Base-by-base conservation (phyloP, 2,113 vertebrate genomes). In the Mastomys natalensis region DNA sequence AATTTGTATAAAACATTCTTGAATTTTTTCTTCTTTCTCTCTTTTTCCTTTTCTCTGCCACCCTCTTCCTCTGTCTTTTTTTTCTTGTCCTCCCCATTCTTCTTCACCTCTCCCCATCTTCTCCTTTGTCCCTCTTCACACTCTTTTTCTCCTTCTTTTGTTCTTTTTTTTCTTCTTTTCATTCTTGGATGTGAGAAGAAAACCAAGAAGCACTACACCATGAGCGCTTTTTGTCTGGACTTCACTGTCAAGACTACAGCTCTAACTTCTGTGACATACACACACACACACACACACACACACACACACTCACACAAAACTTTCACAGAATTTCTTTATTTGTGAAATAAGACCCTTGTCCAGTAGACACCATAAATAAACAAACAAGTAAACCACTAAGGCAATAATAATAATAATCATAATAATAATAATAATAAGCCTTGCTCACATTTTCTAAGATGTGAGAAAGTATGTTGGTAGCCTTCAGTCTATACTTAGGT, bases 1-100 rank as follows among this genome's bases (percentile, higher is more conserved):
- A 74, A 89, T 45, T 66, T 94, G 19, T 26, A 97, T 66, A 9
- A n/a, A 72, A 45, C 26, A 16, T 45, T 86, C 26, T 40, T 87
- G 7, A 43, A 31, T 43, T 26, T 43, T 40, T 74, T 26, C 31
- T 45, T 7, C 64, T 15, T 55, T 8, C 11, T 10, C 40, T 31
- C 17, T 43, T 80, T 17, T 7, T 48, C 45, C 9, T 37, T 3
- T 3, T 66, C 31, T 11, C n/a, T 78, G 1, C 34, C 29, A 2
- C 34, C 29, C 1, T 84, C 6, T 15, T 40, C 6, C 45, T 34
- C 12, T 34, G 66, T 11, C 24, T 45, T 22, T 1, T 53, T n/a
- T 64, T 10, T 7, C 5, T 60, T 4, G 7, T 5, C 24, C 53
- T 34, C 26, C 4, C 29, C 17, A 13, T 29, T 16, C 11, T 40